phyloP scores from a whole-genome alignment of 2,113 vertebrate species.

The Tiliqua scincoides region DNA sequence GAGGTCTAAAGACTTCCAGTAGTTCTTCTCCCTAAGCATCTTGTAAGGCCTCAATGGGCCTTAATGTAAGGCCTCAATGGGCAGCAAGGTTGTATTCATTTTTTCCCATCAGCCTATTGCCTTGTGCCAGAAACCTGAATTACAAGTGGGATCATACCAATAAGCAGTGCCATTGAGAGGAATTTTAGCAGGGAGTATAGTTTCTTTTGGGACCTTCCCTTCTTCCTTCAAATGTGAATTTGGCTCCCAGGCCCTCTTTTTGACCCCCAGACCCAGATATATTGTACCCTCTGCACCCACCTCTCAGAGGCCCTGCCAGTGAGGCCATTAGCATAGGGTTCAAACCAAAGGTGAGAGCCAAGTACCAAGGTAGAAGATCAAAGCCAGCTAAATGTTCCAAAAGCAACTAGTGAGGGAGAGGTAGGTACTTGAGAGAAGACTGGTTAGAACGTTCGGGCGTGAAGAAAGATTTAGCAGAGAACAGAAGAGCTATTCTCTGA shows the following conservation, averaged over 20 bases:
- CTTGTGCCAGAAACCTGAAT: not conserved
- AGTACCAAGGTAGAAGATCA: not conserved
- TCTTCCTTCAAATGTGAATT: too few relatives aligned
- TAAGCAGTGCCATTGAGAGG: too few relatives aligned
- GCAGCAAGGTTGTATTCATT: not conserved
- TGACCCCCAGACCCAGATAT: too few relatives aligned
- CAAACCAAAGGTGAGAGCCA: not conserved
- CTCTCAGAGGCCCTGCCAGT: too few relatives aligned
- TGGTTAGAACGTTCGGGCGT: not conserved
- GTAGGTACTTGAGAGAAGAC: not conserved
- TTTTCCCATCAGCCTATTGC: not conserved
- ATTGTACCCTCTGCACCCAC: too few relatives aligned
- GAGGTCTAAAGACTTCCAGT: rapidly evolving
- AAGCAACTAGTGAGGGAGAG: not conserved
- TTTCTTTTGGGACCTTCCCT: too few relatives aligned
- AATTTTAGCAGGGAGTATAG: too few relatives aligned
- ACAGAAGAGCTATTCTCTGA: not conserved
- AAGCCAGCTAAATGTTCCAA: not conserved
- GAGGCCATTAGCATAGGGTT: not conserved
- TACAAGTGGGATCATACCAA: not conserved
- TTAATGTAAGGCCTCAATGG: not conserved
- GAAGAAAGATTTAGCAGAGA: not conserved
- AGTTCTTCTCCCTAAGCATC: not conserved
- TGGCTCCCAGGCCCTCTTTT: too few relatives aligned
- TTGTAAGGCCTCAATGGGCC: not conserved